Conservation (phyloP, 1,140 invertebrate genomes). For the Brachionus calyciflorus region DNA sequence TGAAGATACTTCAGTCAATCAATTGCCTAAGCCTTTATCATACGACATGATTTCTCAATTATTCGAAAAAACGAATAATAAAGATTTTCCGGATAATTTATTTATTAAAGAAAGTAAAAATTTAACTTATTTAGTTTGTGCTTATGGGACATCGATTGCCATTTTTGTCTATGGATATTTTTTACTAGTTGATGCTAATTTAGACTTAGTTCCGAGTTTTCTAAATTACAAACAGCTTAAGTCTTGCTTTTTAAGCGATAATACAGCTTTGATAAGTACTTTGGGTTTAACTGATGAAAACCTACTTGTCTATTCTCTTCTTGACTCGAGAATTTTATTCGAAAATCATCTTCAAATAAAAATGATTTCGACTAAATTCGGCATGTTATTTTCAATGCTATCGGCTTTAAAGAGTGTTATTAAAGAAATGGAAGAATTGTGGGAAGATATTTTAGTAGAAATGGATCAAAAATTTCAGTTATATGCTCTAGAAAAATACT, state of each 20-base stretch:
- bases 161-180: slow-evolving; percentile 46
- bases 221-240: slow-evolving; percentile 41
- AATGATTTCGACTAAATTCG: slow-evolving; percentile 43
- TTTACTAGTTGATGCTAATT: slow-evolving; percentile 39
- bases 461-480: slow-evolving; percentile 86
- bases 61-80: slow-evolving; percentile 43
- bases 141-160: slow-evolving; percentile 35
- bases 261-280: slow-evolving; percentile 24
- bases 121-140: slow-evolving; percentile 36
- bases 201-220: slow-evolving; percentile 26
- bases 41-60: slow-evolving; percentile 43
- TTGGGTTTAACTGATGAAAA: slow-evolving; percentile 37
- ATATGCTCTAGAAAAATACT: slow-evolving; percentile 71
- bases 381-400: slow-evolving; percentile 47
- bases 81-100: slow-evolving; percentile 45
- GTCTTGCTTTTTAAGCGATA: slow-evolving; percentile 42
- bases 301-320: slow-evolving; percentile 10
- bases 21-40: slow-evolving; percentile 35
- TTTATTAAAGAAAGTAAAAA: slow-evolving; percentile 45
- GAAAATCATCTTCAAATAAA: slow-evolving; percentile 43
- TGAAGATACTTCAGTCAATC: background rate
- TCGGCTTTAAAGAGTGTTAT: slow-evolving; percentile 52
- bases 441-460: slow-evolving; percentile 88
- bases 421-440: slow-evolving; percentile 79
- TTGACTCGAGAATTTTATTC: slow-evolving; percentile 23